These are phyloP conservation scores for Lycocerus yunnanus DNA, from an alignment of 2,888 invertebrate species.

Conservation along the genomic window DNA sequence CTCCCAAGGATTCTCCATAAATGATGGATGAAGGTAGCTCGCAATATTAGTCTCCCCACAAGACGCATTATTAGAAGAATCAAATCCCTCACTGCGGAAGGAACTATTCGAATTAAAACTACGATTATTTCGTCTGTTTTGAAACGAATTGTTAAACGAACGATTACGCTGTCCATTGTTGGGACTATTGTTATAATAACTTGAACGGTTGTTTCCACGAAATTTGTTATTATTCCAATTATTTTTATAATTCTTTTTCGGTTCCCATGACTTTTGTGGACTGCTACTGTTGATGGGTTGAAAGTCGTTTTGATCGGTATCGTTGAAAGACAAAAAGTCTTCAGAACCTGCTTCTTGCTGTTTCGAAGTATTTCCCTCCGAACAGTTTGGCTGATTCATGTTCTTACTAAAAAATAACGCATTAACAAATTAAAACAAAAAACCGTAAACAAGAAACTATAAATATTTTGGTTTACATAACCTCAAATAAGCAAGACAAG, in stretches of 20 bases:
- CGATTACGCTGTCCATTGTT: conserved; percentile 23
- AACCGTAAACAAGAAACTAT: neutral
- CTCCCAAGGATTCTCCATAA: conserved; percentile 44
- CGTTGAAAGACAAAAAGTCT: conserved; percentile 35
- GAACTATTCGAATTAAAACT: conserved; percentile 10
- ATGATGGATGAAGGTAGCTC: conserved; percentile 40
- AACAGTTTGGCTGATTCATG: conserved; percentile 4
- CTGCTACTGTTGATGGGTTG: conserved; percentile 37
- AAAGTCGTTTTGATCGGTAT: conserved; percentile 30
- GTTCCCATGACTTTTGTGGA: conserved; percentile 30
- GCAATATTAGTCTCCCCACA: conserved; percentile 15
- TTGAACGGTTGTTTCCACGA: conserved; percentile 21
- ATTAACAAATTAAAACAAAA: no score
- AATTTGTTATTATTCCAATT: conserved; percentile 20
- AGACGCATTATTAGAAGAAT: conserved; percentile 5
- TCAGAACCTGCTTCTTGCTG: conserved; percentile 26
- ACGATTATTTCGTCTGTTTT: conserved; percentile 14
- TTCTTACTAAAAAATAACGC: neutral
- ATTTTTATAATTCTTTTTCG: conserved; percentile 23
- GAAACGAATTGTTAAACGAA: conserved; percentile 18
- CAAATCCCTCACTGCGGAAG: neutral
- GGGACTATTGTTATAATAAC: neutral
- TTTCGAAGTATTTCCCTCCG: neutral
- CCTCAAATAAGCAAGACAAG: neutral
- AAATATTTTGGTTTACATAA: neutral